Conservation (phyloP, 2,797 vertebrate species). For the Botia kubotai region DNA sequence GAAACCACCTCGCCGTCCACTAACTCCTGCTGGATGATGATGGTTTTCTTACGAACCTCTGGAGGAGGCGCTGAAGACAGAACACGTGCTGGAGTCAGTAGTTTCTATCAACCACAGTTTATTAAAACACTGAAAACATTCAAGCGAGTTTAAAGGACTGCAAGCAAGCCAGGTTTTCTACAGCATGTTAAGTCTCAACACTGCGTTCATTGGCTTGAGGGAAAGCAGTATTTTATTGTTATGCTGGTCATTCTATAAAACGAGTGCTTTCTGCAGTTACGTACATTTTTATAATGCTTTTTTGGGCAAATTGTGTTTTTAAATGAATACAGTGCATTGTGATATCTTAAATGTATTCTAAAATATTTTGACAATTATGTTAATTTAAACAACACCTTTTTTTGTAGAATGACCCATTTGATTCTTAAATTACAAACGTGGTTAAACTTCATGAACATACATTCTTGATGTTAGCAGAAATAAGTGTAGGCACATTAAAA, state of each 20-base stretch:
- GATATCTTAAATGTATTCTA: too few relatives aligned
- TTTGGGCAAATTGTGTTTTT: too few relatives aligned
- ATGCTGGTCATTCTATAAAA: not conserved
- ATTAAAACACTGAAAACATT: not conserved
- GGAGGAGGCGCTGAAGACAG: constrained; percentile 53
- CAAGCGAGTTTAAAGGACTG: not conserved
- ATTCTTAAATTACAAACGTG: not conserved
- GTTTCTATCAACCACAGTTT: not conserved
- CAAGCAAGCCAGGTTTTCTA: not conserved
- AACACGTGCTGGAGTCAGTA: not conserved
- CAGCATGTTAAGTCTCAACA: not conserved
- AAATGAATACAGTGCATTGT: too few relatives aligned
- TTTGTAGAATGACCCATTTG: constrained; percentile 13
- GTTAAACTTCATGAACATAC: not conserved
- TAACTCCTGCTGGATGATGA: constrained; percentile 57
- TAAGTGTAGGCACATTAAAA: not conserved
- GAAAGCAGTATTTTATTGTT: not conserved
- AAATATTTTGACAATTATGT: too few relatives aligned
- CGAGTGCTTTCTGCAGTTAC: not conserved
- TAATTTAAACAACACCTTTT: not conserved
- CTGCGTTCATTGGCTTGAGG: not conserved
- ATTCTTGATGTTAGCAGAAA: constrained; percentile 1
- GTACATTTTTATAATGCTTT: too few relatives aligned
- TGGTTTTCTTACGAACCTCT: constrained; percentile 57
- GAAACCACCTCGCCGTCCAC: constrained; percentile 56